Conservation (phyloP, 1,140 invertebrate genomes). For the Cherax quadricarinatus region DNA sequence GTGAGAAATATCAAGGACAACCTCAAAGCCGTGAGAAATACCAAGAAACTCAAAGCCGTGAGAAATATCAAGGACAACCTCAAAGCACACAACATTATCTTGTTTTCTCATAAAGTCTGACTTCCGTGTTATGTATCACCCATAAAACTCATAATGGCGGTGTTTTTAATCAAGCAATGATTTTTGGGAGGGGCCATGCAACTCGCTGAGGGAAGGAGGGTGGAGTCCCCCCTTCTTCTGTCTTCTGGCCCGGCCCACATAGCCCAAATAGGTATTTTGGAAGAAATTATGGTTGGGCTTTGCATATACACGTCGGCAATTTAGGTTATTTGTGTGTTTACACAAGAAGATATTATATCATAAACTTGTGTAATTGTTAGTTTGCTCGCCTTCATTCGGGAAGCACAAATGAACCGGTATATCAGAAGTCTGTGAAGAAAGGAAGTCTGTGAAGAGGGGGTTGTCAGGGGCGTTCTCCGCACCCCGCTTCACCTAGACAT, state of each 20-base stretch:
- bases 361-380: slow-evolving; percentile 51
- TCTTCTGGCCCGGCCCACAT: not conserved
- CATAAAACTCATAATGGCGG: not conserved
- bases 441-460: not conserved
- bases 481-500: not conserved
- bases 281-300: slow-evolving; percentile 18
- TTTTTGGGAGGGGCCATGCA: not conserved
- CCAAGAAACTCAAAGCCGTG: too few species aligned
- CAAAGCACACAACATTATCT: not conserved
- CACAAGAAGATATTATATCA: slow-evolving; percentile 45
- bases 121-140: not conserved
- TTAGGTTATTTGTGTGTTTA: slow-evolving; percentile 54
- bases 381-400: slow-evolving; percentile 39
- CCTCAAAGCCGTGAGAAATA: too few species aligned
- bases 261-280: slow-evolving; percentile 25
- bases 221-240: too few species aligned
- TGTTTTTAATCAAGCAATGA: not conserved
- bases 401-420: slow-evolving; percentile 12
- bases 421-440: not conserved
- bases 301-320: slow-evolving; percentile 49
- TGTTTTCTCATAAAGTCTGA: not conserved
- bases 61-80: too few species aligned
- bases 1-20: too few species aligned
- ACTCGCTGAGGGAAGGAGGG: too few species aligned
- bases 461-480: not conserved